Percentiles rank a stretch among this genome's conserved stretches.
These are phyloP conservation scores for Micrasema longulum DNA, from an alignment of 1,140 invertebrate genomes.

Conservation along the genomic window DNA sequence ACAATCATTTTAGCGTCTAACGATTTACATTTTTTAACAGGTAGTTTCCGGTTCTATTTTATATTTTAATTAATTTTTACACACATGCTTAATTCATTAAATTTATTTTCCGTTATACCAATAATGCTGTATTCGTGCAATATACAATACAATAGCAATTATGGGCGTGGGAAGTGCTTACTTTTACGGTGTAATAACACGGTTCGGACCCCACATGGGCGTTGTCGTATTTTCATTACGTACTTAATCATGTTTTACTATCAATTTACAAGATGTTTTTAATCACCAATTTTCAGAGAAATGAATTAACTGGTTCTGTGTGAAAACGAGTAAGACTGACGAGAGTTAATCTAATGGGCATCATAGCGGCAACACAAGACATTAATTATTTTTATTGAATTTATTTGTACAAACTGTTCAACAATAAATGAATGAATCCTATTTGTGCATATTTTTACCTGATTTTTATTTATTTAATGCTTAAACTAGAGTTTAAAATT, in stretches of 20 bases:
- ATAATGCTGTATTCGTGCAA: conserved; percentile 12
- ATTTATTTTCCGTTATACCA: conserved; percentile 27
- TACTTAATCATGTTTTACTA: conserved; percentile 16
- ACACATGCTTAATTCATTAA: background rate
- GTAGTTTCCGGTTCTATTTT: conserved; percentile 11
- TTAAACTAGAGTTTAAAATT: background rate
- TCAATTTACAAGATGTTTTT: conserved; percentile 28
- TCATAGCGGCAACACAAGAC: background rate
- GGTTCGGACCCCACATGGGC: conserved; percentile 24
- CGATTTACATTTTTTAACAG: conserved; percentile 11
- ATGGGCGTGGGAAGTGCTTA: conserved; percentile 19
- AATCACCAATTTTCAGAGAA: conserved; percentile 1
- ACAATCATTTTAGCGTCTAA: background rate
- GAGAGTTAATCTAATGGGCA: background rate
- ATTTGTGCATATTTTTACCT: too few relatives aligned
- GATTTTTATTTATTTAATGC: background rate
- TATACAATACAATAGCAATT: conserved; percentile 9
- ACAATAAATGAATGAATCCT: too few relatives aligned
- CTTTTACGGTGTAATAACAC: conserved; percentile 23
- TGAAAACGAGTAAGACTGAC: conserved; percentile 5
- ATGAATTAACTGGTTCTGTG: conserved; percentile 21
- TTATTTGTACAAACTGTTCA: too few relatives aligned
- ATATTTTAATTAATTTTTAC: background rate
- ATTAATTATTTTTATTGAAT: too few relatives aligned
- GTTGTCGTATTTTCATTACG: conserved; percentile 30